Base-by-base conservation (phyloP, 1,140 invertebrate species). In the Papilio dardanus region DNA sequence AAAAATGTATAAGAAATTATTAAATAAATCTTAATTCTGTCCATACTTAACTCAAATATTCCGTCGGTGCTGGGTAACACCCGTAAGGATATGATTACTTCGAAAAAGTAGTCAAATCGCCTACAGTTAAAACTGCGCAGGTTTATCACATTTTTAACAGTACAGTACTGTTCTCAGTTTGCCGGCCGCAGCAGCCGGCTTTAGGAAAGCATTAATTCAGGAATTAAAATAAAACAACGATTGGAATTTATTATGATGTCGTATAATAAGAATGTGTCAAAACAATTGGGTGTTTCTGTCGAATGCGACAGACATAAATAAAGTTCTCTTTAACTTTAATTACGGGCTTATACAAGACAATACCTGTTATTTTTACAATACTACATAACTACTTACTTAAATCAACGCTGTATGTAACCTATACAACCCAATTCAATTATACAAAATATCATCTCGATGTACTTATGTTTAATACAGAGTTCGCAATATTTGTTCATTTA, bases 391-490 rank as follows among this genome's bases (percentile, higher is more conserved):
- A 91, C 77, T 62, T 76, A 81, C 74, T 78, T 81, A 77, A 73
- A 74, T 82, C 80, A 85, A 86, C 81, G 84, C 81, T 75, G 77
- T 69, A 76, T 76, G 81, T 83, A 83, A 86, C 86, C 87, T 92
- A 92, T 91, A 92, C 89, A 93, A 93, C 90, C 91, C 89, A 91
- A 91, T 86, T 85, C 82, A 90, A 93, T 92, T 90, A 92, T 92
- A 93, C 89, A 92, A 92, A 93, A 91, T 92, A 93, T 90, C 81
- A 76, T 88, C 79, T 86, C 84, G 83, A 78, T 90, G 87, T 90
- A 91, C 90, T 92, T 89, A 87, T 79, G 83, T 84, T 81, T 81
- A 85, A 78, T 88, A 89, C 76, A 91, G 88, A 86, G 90, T 89
- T 88, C 85, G 84, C 78, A 83, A 82, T 83, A 85, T 92, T 92